Percentiles rank a stretch among this genome's conserved stretches.
These are phyloP conservation scores for Mesodorylaimus sp. DNA, from an alignment of 2,888 invertebrate genomes.

Conservation along the genomic window DNA sequence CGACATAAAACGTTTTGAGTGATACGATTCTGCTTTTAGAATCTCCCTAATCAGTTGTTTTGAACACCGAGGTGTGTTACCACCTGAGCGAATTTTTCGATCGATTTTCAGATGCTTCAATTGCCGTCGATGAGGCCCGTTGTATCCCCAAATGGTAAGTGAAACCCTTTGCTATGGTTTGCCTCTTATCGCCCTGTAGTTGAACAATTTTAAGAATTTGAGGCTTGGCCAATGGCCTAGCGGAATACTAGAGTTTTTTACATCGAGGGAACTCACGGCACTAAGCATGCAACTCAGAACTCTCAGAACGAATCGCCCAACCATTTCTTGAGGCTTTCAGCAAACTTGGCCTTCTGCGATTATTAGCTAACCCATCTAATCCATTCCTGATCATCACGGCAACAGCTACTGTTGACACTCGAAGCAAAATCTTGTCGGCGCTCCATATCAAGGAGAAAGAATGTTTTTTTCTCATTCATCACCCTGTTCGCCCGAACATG, in stretches of 20 bases:
- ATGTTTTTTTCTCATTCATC: background rate
- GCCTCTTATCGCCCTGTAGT: no score
- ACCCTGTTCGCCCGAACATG: background rate
- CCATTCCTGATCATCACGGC: background rate
- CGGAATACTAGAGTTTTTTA: no score
- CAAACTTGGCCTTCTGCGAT: background rate
- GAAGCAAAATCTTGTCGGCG: background rate
- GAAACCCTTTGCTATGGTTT: no score
- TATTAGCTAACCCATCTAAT: background rate
- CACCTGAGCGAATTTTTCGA: background rate
- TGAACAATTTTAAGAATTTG: no score
- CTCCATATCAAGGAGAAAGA: background rate
- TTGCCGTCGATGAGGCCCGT: background rate
- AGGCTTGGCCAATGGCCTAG: no score
- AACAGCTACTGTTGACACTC: background rate
- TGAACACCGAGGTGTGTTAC: background rate
- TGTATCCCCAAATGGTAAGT: background rate
- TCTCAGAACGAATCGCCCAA: background rate
- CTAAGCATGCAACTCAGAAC: no score
- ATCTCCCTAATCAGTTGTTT: background rate
- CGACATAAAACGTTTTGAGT: background rate
- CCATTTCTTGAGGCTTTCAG: background rate
- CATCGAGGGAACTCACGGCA: no score
- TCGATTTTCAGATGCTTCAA: background rate
- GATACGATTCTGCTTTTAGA: background rate